Conservation (phyloP, 2,797 vertebrate species). For the Darevskia nairensis region DNA sequence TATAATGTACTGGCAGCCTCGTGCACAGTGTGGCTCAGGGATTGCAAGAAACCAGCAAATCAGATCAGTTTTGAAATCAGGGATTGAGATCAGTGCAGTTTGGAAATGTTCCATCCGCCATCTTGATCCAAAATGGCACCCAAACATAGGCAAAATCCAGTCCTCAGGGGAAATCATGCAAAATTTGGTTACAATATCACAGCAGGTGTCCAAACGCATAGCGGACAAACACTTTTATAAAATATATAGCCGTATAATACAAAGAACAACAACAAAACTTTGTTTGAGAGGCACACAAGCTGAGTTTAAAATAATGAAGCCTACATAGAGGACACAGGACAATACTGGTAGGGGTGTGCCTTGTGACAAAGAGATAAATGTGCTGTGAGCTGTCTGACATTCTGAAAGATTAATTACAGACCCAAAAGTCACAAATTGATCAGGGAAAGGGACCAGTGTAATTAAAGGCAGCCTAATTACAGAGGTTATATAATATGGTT, state of each 20-base stretch:
- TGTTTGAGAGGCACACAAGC: background rate
- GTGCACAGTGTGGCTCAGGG: background rate
- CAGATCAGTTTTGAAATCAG: too few relatives aligned
- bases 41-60: too few relatives aligned
- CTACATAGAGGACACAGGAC: conserved; percentile 5
- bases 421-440: conserved; percentile 13
- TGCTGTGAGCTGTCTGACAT: conserved; percentile 6
- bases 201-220: too few relatives aligned
- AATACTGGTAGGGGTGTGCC: conserved; percentile 8
- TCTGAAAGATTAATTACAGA: conserved; percentile 34
- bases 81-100: too few relatives aligned
- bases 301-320: conserved; percentile 21
- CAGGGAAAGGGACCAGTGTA: conserved; percentile 31
- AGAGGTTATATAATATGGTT: background rate
- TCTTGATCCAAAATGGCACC: too few relatives aligned
- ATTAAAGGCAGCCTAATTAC: conserved; percentile 46
- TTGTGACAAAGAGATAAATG: background rate
- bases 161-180: too few relatives aligned
- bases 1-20: background rate
- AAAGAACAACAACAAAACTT: too few relatives aligned
- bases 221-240: too few relatives aligned
- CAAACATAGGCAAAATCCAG: too few relatives aligned
- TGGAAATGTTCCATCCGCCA: background rate
- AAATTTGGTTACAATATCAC: too few relatives aligned
- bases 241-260: too few relatives aligned